phyloP scores from a whole-genome alignment of 2,797 vertebrate species.

The Poecilia picta region DNA sequence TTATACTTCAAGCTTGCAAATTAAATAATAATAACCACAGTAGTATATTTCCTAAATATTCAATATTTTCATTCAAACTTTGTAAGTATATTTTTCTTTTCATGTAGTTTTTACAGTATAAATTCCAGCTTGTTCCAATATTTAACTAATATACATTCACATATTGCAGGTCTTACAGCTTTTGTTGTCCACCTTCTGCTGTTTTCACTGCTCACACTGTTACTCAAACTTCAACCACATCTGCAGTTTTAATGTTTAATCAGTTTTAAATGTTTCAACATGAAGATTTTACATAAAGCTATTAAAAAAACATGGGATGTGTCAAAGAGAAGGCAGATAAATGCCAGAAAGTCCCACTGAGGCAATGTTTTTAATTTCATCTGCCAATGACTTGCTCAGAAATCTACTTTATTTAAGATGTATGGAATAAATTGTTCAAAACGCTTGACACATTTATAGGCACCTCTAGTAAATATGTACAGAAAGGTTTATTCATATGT shows the following conservation, averaged over 20 bases:
- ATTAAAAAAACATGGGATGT: slow-evolving; percentile 1
- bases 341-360: not conserved
- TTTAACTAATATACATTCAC: not conserved
- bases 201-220: not conserved
- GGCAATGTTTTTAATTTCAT: not conserved
- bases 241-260: slow-evolving; percentile 1
- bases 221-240: not conserved
- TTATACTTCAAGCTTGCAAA: not conserved
- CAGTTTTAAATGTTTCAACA: not conserved
- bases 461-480: not conserved
- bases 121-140: not conserved
- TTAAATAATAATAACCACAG: not conserved
- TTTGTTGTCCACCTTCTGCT: not conserved
- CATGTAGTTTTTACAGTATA: too few species aligned
- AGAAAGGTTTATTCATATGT: not conserved
- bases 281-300: slow-evolving; percentile 2
- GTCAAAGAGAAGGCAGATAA: slow-evolving; percentile 4
- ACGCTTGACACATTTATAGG: not conserved
- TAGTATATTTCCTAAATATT: not conserved
- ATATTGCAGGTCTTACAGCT: not conserved
- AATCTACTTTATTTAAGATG: not conserved
- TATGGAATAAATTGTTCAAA: slow-evolving; percentile 1
- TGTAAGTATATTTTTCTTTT: not conserved
- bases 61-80: not conserved
- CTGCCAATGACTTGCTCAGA: not conserved